Evolutionary conservation across 2,113 vertebrate genomes (phyloP).

Genomic region (Sceloporus tristichus): DNA sequence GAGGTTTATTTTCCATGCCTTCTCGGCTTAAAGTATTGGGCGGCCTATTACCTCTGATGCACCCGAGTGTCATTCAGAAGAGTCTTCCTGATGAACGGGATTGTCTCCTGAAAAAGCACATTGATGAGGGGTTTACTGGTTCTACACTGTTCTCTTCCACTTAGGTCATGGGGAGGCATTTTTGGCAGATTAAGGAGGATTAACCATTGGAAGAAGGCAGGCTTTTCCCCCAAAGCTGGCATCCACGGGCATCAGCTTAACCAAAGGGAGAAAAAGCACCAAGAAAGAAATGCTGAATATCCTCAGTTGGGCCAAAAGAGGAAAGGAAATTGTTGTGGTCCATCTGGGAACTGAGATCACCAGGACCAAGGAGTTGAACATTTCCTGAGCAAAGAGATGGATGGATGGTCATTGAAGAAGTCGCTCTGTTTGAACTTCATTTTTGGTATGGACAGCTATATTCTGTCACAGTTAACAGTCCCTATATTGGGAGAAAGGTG

Average conservation of each 20-base stretch:
- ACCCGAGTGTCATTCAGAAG: neutral
- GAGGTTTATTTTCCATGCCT: neutral
- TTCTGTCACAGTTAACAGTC: too few relatives aligned
- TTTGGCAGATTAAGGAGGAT: constrained; percentile 4
- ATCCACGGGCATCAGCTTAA: neutral
- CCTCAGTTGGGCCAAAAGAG: neutral
- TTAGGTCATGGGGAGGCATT: constrained; percentile 23
- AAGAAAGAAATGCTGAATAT: too few relatives aligned
- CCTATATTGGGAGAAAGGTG: too few relatives aligned
- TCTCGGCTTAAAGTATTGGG: constrained; percentile 12
- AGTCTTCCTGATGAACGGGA: neutral
- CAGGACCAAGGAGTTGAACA: too few relatives aligned
- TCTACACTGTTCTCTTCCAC: neutral
- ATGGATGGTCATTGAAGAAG: too few relatives aligned
- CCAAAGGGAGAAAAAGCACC: neutral
- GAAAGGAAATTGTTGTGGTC: neutral
- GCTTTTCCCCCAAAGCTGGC: neutral
- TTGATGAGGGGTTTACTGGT: neutral
- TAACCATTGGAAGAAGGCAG: neutral
- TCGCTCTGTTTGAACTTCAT: too few relatives aligned
- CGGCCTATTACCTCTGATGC: constrained; percentile 1
- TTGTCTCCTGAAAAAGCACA: neutral
- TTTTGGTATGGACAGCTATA: too few relatives aligned
- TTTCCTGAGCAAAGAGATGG: too few relatives aligned
- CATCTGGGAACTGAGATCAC: neutral